Percentiles rank a stretch among this genome's conserved stretches.
Evolutionary conservation across 2,888 invertebrate genomes (phyloP).

Genomic region (Mimas tiliae): DNA sequence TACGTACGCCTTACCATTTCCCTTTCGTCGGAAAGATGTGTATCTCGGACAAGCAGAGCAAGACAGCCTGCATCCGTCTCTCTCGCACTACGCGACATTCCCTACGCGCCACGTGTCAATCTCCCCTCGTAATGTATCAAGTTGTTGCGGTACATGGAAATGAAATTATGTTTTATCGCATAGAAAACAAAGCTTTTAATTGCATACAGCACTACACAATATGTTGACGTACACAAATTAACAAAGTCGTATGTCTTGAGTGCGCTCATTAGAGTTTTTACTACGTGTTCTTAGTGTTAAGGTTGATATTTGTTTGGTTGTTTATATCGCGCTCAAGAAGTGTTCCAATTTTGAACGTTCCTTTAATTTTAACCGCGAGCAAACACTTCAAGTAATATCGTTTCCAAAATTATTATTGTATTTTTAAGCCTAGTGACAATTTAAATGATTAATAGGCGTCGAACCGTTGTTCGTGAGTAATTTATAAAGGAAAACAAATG

Average conservation of each 20-base stretch:
- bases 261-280: slow-evolving; percentile 43
- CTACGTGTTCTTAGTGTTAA: slow-evolving; percentile 44
- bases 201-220: slow-evolving; percentile 47
- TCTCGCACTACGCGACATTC: slow-evolving; percentile 61
- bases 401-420: slow-evolving; percentile 17
- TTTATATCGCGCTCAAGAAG: slow-evolving; percentile 38
- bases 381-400: slow-evolving; percentile 38
- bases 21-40: slow-evolving; percentile 72
- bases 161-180: slow-evolving; percentile 66
- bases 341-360: slow-evolving; percentile 60
- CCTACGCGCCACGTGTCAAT: slow-evolving; percentile 74
- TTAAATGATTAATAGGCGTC: slow-evolving; percentile 39
- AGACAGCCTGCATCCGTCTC: slow-evolving; percentile 55
- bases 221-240: slow-evolving; percentile 17
- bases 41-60: slow-evolving; percentile 68
- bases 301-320: slow-evolving; percentile 44
- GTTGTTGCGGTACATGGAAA: slow-evolving; percentile 55
- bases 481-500: slow-evolving; percentile 64
- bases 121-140: slow-evolving; percentile 64
- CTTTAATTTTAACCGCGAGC: slow-evolving; percentile 42
- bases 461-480: slow-evolving; percentile 55
- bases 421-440: slow-evolving; percentile 25
- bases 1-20: slow-evolving; percentile 64
- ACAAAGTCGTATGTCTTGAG: slow-evolving; percentile 35
- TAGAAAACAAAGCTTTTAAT: slow-evolving; percentile 63